Conservation (phyloP, 2,113 vertebrate species). For the Cyanoliseus patagonus region DNA sequence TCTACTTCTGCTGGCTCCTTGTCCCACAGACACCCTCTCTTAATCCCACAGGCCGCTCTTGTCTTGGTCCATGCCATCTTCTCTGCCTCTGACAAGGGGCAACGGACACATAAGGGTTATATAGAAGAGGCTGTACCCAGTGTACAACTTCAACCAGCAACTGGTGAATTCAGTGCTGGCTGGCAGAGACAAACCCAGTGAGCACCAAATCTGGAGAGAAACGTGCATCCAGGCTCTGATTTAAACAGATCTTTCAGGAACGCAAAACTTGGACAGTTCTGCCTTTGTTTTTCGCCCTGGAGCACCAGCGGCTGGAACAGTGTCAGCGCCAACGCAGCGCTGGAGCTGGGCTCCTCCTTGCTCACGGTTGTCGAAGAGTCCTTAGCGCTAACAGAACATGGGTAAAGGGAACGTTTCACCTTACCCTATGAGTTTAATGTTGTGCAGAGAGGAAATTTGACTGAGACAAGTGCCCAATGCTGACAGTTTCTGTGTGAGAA, state of each 20-base stretch:
- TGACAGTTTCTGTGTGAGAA: not conserved
- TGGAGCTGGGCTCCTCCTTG: not conserved
- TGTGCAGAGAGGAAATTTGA: not conserved
- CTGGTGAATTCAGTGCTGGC: not conserved
- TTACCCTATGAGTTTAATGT: not conserved
- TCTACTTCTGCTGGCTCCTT: not conserved
- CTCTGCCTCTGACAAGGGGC: not conserved
- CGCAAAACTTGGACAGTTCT: constrained; percentile 29
- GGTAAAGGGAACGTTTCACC: not conserved
- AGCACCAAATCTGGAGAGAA: not conserved
- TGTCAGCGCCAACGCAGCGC: not conserved
- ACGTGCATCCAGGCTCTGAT: not conserved
- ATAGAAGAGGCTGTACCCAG: not conserved
- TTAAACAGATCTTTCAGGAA: constrained; percentile 45
- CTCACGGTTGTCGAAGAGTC: not conserved
- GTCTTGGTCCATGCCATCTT: not conserved
- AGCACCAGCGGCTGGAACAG: not conserved
- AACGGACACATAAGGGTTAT: not conserved
- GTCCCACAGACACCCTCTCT: not conserved
- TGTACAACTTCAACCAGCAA: not conserved
- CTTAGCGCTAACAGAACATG: not conserved
- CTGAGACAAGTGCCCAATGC: not conserved
- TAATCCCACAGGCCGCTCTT: not conserved
- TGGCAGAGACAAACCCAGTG: not conserved
- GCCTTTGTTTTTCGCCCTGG: not conserved